Conservation (phyloP, 2,797 vertebrate genomes). For the Babyrousa celebensis region DNA sequence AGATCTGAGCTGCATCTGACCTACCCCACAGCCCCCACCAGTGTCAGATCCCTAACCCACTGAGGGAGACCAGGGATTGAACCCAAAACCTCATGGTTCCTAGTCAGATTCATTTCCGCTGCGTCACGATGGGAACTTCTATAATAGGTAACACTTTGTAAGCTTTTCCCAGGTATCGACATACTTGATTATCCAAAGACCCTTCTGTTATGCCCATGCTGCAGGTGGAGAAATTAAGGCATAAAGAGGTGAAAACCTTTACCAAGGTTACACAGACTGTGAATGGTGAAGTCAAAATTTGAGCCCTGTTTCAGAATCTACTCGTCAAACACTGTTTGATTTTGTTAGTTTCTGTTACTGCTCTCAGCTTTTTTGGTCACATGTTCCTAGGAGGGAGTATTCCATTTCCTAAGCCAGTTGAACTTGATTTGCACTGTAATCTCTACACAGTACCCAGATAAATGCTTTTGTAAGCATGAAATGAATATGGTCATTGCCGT, state of each 20-base stretch:
- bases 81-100: too few species aligned
- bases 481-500: neutral
- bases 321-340: neutral
- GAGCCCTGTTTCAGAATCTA: neutral
- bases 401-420: conserved; percentile 66
- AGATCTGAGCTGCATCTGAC: too few species aligned
- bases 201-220: neutral
- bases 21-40: too few species aligned
- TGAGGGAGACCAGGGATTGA: too few species aligned
- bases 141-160: neutral
- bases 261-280: neutral
- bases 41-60: too few species aligned
- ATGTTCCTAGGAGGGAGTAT: neutral
- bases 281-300: neutral
- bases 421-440: conserved; percentile 58
- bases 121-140: neutral
- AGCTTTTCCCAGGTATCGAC: neutral
- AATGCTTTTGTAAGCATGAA: conserved; percentile 70
- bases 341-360: conserved; percentile 14
- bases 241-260: neutral
- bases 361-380: conserved; percentile 28
- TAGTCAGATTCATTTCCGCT: too few species aligned
- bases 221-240: neutral
- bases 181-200: neutral
- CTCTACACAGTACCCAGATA: conserved; percentile 11